Evolutionary conservation across 1,140 invertebrate species (phyloP).

Genomic region (Drosophila murphyi): DNA sequence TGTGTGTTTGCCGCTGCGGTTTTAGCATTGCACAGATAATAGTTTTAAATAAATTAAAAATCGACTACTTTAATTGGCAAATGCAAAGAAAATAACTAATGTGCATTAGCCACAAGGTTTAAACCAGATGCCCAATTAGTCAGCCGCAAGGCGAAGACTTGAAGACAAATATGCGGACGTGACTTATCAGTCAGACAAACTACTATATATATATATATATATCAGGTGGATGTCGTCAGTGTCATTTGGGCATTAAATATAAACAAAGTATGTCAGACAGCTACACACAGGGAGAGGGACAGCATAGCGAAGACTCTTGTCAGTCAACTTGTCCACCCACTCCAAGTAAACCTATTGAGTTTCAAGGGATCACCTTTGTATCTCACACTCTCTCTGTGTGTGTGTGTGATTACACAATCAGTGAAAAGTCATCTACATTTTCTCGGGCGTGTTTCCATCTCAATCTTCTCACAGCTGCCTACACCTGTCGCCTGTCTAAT

Average conservation of each 20-base stretch:
- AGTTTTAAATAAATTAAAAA: constrained; percentile 67
- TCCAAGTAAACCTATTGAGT: constrained; percentile 44
- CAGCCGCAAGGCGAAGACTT: background rate
- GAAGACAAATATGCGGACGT: constrained; percentile 50
- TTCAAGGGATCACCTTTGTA: constrained; percentile 20
- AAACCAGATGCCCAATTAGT: constrained; percentile 39
- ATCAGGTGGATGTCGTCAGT: constrained; percentile 41
- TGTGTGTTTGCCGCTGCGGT: constrained; percentile 72
- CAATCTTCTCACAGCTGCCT: constrained; percentile 70
- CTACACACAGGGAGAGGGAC: no score
- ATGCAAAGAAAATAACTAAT: constrained; percentile 36
- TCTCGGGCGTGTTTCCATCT: constrained; percentile 29
- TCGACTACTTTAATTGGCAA: constrained; percentile 61
- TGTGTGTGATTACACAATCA: constrained; percentile 27
- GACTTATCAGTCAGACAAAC: constrained; percentile 58
- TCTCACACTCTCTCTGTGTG: background rate
- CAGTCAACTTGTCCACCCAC: constrained; percentile 36
- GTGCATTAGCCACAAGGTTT: constrained; percentile 20
- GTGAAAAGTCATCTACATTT: constrained; percentile 18
- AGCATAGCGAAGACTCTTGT: background rate
- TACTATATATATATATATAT: constrained; percentile 11
- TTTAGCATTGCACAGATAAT: constrained; percentile 48
- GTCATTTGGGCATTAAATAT: constrained; percentile 56
- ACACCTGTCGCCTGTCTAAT: constrained; percentile 72
- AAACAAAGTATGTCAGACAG: constrained; percentile 61